Base-by-base conservation (phyloP, 2,113 vertebrate genomes). In the Struthio camelus region DNA sequence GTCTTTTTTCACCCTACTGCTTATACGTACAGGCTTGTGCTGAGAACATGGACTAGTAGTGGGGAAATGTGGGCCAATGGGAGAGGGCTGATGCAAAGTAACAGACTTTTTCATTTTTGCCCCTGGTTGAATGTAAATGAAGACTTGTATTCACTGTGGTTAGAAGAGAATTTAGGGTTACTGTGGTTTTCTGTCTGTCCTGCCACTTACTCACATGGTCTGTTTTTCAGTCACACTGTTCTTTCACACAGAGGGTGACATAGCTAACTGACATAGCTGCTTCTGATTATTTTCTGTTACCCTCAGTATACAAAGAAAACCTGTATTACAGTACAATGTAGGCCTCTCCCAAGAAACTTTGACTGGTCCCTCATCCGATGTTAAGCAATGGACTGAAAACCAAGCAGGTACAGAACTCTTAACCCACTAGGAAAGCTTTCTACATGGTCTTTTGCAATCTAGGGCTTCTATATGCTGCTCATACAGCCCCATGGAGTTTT, bases 121-220 rank as follows among this genome's bases (percentile, higher is more conserved):
- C 76, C n/a, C 44, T 80, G 38, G 70, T 22, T 89, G 48, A 76
- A 87, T 76, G 38, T 76, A 91, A 84, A 94, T 76, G 84, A 79
- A 85, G 66, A 53, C n/a, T 91, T 93, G 70, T 20, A 58, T 82
- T 85, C 40, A 32, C 10, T 34, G n/a, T 69, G 40, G 46, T 69
- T 76, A 82, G 56, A 79, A 94, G 23, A 80, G 11, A 89, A 89
- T 56, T 58, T 72, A 77, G 27, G 15, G 62, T 70, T 87, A 93
- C 50, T 93, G 62, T 75, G 53, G 53, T 66, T 93, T 72, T 80
- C 58, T 85, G 94, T 89, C 82, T 58, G 27, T 93, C 93, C 73
- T 87, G 51, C n/a, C 48, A 59, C 46, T 89, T 79, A 72, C 2
- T 75, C 38, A 42, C 18, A 10, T 38, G 50, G 38, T 48, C 64